Percentiles rank a stretch among this genome's conserved stretches.
Conservation (phyloP, 2,113 vertebrate species). For the Phainopepla nitens region DNA sequence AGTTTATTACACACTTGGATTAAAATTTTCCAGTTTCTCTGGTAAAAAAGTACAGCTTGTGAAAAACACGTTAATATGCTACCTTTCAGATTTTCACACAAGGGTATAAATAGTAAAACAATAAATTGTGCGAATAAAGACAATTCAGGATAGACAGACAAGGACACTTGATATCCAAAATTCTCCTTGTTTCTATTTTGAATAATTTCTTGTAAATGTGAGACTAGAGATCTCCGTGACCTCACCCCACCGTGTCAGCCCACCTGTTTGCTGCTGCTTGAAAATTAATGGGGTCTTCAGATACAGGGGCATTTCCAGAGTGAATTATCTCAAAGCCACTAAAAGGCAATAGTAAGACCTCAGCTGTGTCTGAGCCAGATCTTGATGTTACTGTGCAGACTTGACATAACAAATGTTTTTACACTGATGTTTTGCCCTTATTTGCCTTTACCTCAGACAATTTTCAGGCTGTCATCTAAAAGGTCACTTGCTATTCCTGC, state of each 20-base stretch:
- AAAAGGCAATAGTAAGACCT: background rate
- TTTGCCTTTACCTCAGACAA: background rate
- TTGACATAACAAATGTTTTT: background rate
- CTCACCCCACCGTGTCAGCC: background rate
- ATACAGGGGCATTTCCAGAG: background rate
- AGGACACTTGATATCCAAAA: background rate
- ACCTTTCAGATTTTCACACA: background rate
- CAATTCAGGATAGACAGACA: background rate
- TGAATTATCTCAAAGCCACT: background rate
- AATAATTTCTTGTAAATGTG: background rate
- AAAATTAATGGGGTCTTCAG: background rate
- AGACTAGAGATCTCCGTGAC: background rate
- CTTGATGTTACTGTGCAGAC: background rate
- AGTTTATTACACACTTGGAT: background rate
- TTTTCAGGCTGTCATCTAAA: background rate
- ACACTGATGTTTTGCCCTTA: background rate
- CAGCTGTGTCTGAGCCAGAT: background rate
- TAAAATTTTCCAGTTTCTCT: background rate
- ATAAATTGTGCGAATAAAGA: background rate
- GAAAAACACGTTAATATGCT: background rate
- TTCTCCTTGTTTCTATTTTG: background rate
- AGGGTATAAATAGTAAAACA: background rate
- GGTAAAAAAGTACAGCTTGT: background rate
- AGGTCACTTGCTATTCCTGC: background rate
- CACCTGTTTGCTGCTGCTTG: background rate